Evolutionary conservation across 2,113 vertebrate species (phyloP).

Genomic region (Peromyscus polionotus): DNA sequence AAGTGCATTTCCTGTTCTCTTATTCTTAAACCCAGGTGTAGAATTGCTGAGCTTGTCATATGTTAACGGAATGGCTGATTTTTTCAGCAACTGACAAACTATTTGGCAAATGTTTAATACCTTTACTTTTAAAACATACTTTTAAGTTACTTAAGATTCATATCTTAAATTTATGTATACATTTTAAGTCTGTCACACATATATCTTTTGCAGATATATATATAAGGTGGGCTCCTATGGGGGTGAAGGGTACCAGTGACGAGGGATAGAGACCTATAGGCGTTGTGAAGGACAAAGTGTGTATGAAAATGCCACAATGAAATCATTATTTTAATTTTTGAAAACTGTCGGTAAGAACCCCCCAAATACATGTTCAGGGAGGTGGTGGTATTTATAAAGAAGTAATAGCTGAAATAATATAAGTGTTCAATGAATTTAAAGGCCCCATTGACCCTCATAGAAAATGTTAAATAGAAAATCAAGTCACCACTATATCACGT

Average conservation of each 20-base stretch:
- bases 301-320: not conserved
- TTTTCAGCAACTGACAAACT: not conserved
- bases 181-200: not conserved
- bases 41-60: not conserved
- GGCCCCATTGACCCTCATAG: too few species aligned
- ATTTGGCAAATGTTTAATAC: not conserved
- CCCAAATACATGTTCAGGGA: not conserved
- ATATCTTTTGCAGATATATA: not conserved
- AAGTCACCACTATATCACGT: too few species aligned
- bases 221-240: not conserved
- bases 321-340: not conserved
- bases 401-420: not conserved
- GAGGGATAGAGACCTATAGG: not conserved
- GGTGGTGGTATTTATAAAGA: not conserved
- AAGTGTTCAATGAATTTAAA: not conserved
- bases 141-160: not conserved
- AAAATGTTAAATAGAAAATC: not conserved
- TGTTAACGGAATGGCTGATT: not conserved
- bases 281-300: too few species aligned
- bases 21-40: not conserved
- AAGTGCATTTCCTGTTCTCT: not conserved
- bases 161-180: not conserved
- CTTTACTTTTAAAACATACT: not conserved
- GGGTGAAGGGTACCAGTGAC: not conserved
- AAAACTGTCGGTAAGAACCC: too few species aligned